Conservation (phyloP, 2,797 vertebrate species). For the Myotis planiceps region DNA sequence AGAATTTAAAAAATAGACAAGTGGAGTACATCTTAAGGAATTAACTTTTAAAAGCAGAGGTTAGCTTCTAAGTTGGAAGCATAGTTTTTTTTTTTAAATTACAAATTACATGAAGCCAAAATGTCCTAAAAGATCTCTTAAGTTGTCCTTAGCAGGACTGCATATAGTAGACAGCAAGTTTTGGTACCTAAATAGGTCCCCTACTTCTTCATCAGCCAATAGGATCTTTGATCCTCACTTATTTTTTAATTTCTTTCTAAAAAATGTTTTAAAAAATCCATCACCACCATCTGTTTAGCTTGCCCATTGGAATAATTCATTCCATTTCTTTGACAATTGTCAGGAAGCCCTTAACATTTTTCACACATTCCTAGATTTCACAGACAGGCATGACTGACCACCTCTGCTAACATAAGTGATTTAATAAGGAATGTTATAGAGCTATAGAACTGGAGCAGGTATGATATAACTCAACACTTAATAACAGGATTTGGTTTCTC, state of each 20-base stretch:
- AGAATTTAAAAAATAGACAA: not conserved
- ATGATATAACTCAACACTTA: not conserved
- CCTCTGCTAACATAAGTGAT: not conserved
- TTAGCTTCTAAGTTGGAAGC: not conserved
- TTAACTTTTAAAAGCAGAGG: conserved; percentile 44
- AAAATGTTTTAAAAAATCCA: not conserved
- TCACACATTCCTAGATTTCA: not conserved
- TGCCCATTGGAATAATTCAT: not conserved
- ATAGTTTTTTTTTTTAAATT: not conserved
- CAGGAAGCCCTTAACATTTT: not conserved
- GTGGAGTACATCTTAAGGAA: not conserved
- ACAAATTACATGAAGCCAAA: not conserved
- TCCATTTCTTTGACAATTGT: not conserved
- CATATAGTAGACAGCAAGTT: not conserved
- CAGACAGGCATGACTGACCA: not conserved
- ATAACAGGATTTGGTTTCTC: not conserved
- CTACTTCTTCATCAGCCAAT: not conserved
- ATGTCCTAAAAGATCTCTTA: not conserved
- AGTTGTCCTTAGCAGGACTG: not conserved
- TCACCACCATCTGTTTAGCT: not conserved
- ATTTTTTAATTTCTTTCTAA: conserved; percentile 5
- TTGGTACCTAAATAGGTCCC: not conserved
- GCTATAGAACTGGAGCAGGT: not conserved
- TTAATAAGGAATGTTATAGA: not conserved
- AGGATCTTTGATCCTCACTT: not conserved